Evolutionary conservation across 1,140 invertebrate species (phyloP).

Genomic region (Macrobrachium rosenbergii): DNA sequence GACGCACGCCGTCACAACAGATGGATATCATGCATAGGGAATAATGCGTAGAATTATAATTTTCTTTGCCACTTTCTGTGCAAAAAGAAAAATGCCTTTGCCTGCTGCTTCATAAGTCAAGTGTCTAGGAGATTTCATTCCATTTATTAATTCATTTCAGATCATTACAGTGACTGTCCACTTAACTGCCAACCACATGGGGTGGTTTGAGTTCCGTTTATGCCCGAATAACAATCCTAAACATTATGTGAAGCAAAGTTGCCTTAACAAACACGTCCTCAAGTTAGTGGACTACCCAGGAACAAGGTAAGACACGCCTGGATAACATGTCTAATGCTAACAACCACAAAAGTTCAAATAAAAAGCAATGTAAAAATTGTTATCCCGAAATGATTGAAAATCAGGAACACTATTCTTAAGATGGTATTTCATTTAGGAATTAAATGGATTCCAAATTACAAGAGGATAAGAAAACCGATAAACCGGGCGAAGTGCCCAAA

Average conservation of each 20-base stretch:
- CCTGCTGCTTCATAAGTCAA: background rate
- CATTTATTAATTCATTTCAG: conserved; percentile 67
- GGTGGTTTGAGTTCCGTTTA: conserved; percentile 75
- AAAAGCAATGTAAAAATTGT: too few relatives aligned
- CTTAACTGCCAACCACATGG: conserved; percentile 75
- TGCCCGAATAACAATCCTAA: conserved; percentile 76
- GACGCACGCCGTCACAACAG: background rate
- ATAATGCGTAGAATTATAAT: background rate
- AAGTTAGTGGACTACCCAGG: conserved; percentile 71
- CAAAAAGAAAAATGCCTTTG: background rate
- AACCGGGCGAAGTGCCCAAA: too few relatives aligned
- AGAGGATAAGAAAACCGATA: too few relatives aligned
- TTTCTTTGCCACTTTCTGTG: background rate
- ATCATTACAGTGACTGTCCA: conserved; percentile 69
- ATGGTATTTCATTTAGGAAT: too few relatives aligned
- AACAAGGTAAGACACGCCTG: conserved; percentile 49
- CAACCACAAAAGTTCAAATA: too few relatives aligned
- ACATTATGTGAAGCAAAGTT: conserved; percentile 82
- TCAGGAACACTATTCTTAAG: too few relatives aligned
- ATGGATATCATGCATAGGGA: background rate
- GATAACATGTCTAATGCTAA: too few relatives aligned
- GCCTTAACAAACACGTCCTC: conserved; percentile 81
- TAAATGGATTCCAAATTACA: too few relatives aligned
- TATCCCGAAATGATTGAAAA: too few relatives aligned
- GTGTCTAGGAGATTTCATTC: background rate